Evolutionary conservation across 2,888 invertebrate genomes (phyloP), one percentile per base, ranked within the genome.

Genomic region (Aleiodes testaceus): DNA sequence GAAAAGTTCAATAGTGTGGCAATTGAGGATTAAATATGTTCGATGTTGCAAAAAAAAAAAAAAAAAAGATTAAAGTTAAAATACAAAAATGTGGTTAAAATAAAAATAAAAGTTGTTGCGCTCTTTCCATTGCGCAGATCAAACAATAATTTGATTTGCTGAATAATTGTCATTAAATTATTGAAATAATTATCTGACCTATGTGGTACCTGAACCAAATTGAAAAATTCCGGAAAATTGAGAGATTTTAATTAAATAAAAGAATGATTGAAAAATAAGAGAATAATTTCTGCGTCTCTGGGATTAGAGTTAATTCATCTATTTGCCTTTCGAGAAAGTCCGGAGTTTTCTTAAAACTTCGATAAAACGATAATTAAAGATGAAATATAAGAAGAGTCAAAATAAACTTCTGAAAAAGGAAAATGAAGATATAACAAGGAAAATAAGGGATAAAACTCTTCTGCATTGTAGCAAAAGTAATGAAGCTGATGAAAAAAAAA

Each of bases 101-200:
- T 22, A 14, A 44, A 61, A 61, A 61, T n/a, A 44, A 44, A 78
- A 77, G 72, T 76, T 77, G 75, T 78, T 74, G 77, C 77, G 76
- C 77, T 77, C 72, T 75, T 77, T 77, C 74, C 78, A 79, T 80
- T 81, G 78, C 80, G 80, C 80, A 77, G 77, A 74, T 76, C 74
- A 77, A 75, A 76, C 11, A 74, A 78, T 75, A 79, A 75, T 73
- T 75, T 80, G 73, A 78, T 77, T 79, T 74, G 76, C n/a, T n/a
- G 78, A 75, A 72, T 6, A 49, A 36, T 12, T 26, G 7, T 3
- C 9, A 36, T 42, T 53, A 30, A 53, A 53, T 47, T 55, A 66
- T 70, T 69, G 74, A 66, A 75, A 75, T 74, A 72, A 74, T 72
- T 69, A 64, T 63, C 72, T 64, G 69, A 69, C 52, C 70, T 72